Base-by-base conservation (phyloP, 2,888 invertebrate species). In the Chalcis sispes region DNA sequence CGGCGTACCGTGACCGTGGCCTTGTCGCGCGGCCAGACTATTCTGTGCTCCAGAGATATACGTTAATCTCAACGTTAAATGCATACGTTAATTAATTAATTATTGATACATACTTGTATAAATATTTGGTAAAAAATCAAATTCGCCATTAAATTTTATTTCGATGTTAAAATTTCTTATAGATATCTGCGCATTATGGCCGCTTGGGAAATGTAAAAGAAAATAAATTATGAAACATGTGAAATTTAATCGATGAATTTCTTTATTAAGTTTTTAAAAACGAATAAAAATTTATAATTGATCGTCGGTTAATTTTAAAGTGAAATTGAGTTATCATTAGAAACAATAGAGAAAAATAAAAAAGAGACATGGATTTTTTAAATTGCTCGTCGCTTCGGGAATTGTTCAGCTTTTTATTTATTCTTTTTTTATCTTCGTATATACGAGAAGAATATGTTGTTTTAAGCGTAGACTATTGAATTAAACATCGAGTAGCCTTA, bases 401-500 rank as follows among this genome's bases (percentile, higher is more conserved):
- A 65, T 77, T 56, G 48, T 13, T 20, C 10, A 20, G 56, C 13
- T 40, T n/a, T n/a, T n/a, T n/a, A n/a, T n/a, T n/a, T n/a, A n/a
- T n/a, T n/a, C n/a, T n/a, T n/a, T n/a, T n/a, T n/a, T n/a, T n/a
- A n/a, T n/a, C n/a, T n/a, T n/a, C n/a, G n/a, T n/a, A n/a, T n/a
- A 18, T 42, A 36, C 58, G 81, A 80, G 79, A 83, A 81, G 80
- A 82, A 84, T 85, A 82, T 82, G 77, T 79, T 78, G 73, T 79
- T 83, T 81, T 79, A 82, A 82, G 81, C 78, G 81, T 80, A 78
- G 80, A 79, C 81, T 83, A 86, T 67, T 87, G 86, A 87, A 87
- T 87, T 86, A 87, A 85, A 86, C 85, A 87, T 87, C 66, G 79
- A 77, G 80, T 79, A 81, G 81, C 82, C 83, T 79, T 81, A 78